Evolutionary conservation across 2,888 invertebrate genomes (phyloP), one percentile per base, ranked within the genome.

Genomic region (Cyclophora albipunctata): DNA sequence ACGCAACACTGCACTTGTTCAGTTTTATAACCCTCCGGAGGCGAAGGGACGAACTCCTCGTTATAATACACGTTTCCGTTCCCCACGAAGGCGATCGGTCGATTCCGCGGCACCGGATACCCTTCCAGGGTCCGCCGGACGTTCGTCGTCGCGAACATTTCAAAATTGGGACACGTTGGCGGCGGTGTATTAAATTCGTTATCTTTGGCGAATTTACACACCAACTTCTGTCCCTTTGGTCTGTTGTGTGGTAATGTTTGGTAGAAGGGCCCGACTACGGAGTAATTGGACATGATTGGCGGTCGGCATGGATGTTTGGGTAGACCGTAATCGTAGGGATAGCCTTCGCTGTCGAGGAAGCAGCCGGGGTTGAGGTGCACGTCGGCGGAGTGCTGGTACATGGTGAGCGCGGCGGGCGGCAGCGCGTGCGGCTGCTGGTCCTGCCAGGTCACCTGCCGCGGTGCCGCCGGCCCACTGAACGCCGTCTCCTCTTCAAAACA

Each of bases 91-190:
- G 89, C 88, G 49, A 90, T 88, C 60, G 85, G 89, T 50, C 89
- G 81, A 64, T 84, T 87, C 42, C 84, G 78, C 51, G 90, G 90
- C 48, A 91, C 91, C 0, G 95, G 95, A 75, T 95, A 95, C 5
- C 95, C 95, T 62, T 95, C 95, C 50, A 93, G 92, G 3, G 95
- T 95, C 70, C 94, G 94, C 58, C 95, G 90, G 47, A 94, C 91
- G 71, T 92, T 91, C 44, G 84, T 76, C 48, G 87, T 82, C 58
- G 77, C 82, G 58, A 84, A 85, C 57, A 78, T 73, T 63, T 89
- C 89, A 54, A 81, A 84, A 75, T 82, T 85, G 57, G 78, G 73
- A 62, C 85, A 85, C 48, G 78, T 63, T 41, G 80, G 75, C 41
- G 78, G 73, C 42, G 77, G 64, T 41, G 83, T 71, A 60, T 88